These are phyloP conservation scores for Oopsacas minuta DNA, from an alignment of 37 sponge, comb jelly and placozoan species.

Conservation along the genomic window DNA sequence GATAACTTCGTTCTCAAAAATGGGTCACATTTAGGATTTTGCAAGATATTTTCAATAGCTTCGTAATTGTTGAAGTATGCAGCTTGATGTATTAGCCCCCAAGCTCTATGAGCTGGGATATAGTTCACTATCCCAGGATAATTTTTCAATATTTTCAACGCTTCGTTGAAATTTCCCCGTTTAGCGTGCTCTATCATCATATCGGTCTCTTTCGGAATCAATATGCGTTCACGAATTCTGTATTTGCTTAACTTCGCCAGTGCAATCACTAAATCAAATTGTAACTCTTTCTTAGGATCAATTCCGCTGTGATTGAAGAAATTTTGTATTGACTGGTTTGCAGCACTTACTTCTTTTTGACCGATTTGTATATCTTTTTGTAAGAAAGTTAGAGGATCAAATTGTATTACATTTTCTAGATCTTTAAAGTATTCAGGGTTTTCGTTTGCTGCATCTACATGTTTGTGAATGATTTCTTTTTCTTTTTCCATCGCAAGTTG, in stretches of 20 bases:
- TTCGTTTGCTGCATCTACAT: too few relatives aligned
- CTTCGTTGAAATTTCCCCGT: background rate
- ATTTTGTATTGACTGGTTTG: background rate
- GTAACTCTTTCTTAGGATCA: background rate
- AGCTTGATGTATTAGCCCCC: background rate
- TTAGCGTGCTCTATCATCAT: background rate
- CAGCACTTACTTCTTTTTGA: background rate
- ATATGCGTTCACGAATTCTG: background rate
- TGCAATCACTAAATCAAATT: background rate
- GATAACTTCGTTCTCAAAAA: background rate
- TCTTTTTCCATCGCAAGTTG: too few relatives aligned
- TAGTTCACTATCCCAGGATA: background rate
- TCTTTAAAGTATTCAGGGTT: too few relatives aligned
- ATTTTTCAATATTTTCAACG: background rate
- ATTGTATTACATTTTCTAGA: too few relatives aligned
- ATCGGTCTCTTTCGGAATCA: background rate
- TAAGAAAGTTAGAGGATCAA: background rate
- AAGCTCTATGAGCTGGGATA: background rate
- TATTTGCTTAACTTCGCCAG: background rate
- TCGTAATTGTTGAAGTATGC: background rate
- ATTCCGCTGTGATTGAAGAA: background rate
- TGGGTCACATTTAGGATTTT: background rate
- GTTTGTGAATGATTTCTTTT: too few relatives aligned
- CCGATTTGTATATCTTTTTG: background rate
- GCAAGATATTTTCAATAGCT: background rate